Conservation (phyloP, 2,888 invertebrate species). For the Leptopilina syphax region DNA sequence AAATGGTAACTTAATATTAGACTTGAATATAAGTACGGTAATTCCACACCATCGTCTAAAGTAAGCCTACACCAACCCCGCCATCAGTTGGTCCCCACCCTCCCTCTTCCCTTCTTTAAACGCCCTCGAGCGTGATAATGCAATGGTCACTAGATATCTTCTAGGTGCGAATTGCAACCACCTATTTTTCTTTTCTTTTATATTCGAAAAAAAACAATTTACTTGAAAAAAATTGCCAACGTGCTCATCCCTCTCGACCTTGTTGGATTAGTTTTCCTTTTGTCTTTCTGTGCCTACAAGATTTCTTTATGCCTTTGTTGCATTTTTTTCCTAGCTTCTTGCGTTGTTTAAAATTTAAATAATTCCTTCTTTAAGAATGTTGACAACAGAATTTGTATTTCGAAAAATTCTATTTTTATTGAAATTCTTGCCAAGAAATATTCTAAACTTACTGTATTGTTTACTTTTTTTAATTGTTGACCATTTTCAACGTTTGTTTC, state of each 20-base stretch:
- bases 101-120: slow-evolving; percentile 55
- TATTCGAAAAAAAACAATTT: neutral
- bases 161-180: slow-evolving; percentile 67
- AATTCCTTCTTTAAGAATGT: too few species aligned
- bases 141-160: slow-evolving; percentile 67
- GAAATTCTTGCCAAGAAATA: too few species aligned
- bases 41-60: slow-evolving; percentile 75
- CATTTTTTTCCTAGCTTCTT: neutral
- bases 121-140: slow-evolving; percentile 69
- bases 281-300: neutral
- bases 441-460: too few species aligned
- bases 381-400: too few species aligned
- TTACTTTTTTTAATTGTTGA: too few species aligned
- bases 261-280: slow-evolving; percentile 31
- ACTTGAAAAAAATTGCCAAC: neutral
- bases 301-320: neutral
- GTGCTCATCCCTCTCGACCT: slow-evolving; percentile 9
- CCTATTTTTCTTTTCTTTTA: slow-evolving; percentile 43
- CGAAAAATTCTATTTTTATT: too few species aligned
- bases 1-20: slow-evolving; percentile 76
- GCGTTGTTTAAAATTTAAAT: too few species aligned
- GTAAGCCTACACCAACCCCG: slow-evolving; percentile 74
- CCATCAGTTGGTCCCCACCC: slow-evolving; percentile 48
- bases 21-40: slow-evolving; percentile 76
- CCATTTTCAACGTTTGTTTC: too few species aligned